Base-by-base conservation (phyloP, 2,797 vertebrate species). In the Peromyscus attwateri region DNA sequence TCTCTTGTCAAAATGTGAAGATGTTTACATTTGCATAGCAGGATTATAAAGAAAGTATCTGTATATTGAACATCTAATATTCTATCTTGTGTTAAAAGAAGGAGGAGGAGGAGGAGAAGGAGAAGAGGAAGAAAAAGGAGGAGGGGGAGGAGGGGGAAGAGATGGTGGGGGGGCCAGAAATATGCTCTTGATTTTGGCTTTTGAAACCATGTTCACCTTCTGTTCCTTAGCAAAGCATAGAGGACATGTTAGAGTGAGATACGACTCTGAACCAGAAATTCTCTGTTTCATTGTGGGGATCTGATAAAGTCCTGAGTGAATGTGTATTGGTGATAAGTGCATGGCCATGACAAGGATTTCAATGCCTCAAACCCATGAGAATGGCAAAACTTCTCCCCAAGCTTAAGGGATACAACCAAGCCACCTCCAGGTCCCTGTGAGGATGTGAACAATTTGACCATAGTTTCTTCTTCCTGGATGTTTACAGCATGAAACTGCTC, bases 1-100 rank as follows among this genome's bases (percentile, higher is more conserved):
- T 88, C 40, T 95, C 40, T 88, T 90, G 31, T 46, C 75, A 80
- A 88, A 93, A 16, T 34, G 27, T 81, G 55, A 96, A 91, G 55
- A 81, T 95, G n/a, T 91, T 95, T 82, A 89, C n/a, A 92, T 89
- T 84, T 96, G 17, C 80, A 43, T 16, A 82, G 31, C 34, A 79
- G 19, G 46, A 46, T 91, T 68, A 23, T 60, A 75, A 85, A 73
- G 73, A 95, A 92, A 17, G 29, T 87, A 9, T 52, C 25, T 66
- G 3, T 46, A 52, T 85, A 60, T 27, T 77, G 76, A 97, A 70
- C 70, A 92, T 66, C 52, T 62, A 70, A 25, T 46, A 84, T 80
- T 62, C 85, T 21, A 9, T 71, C 88, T 68, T 60, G 85, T 95
- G 64, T 91, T 37, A 23, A 25, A 40, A 81, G 55, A 57, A 81